phyloP scores from a whole-genome alignment of 2,113 vertebrate species.

The Micromys minutus region DNA sequence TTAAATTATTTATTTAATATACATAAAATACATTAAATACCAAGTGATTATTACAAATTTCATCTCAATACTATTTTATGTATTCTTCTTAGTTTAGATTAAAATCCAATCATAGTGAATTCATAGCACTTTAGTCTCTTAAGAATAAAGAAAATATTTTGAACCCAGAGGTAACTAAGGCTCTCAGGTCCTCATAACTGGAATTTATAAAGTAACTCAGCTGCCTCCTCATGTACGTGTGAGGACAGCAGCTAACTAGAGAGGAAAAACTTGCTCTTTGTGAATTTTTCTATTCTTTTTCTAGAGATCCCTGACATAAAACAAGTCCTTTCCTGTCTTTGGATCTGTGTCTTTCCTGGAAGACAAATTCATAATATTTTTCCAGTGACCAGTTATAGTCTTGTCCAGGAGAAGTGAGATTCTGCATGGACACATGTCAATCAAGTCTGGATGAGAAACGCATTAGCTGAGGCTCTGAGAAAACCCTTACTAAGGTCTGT shows the following conservation, averaged over 20 bases:
- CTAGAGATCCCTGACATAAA: background rate
- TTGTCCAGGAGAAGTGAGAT: background rate
- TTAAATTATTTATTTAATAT: too few species aligned
- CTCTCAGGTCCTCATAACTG: background rate
- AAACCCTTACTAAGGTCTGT: background rate
- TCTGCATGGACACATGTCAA: background rate
- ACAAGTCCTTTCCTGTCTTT: background rate
- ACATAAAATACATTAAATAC: background rate
- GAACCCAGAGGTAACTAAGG: background rate
- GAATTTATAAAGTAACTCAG: background rate
- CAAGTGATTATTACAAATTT: background rate
- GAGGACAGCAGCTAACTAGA: background rate
- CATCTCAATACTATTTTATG: background rate
- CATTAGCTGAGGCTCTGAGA: constrained; percentile 47
- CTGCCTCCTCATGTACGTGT: background rate
- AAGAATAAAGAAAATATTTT: background rate
- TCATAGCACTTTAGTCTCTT: background rate
- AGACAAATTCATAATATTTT: constrained; percentile 26
- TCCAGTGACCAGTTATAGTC: constrained; percentile 14
- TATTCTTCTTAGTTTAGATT: background rate
- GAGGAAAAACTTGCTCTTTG: background rate
- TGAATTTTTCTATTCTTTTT: background rate
- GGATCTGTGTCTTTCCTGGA: background rate
- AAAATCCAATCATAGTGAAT: background rate
- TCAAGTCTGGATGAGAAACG: background rate